phyloP scores from a whole-genome alignment of 2,113 vertebrate species.

The Lichenostomus cassidix region DNA sequence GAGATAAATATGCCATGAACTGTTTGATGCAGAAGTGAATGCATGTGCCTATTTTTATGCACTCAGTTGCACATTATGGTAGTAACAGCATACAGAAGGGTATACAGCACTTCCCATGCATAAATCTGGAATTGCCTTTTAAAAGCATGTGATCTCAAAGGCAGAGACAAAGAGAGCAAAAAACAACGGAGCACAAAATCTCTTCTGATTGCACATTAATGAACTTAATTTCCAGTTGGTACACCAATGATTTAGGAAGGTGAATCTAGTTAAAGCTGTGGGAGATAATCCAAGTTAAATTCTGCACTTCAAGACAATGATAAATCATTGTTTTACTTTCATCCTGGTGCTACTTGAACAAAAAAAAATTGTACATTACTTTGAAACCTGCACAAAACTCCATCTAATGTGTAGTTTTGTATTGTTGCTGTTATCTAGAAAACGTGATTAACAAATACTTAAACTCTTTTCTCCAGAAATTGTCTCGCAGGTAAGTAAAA shows the following conservation, averaged over 20 bases:
- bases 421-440: neutral
- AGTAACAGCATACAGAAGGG: neutral
- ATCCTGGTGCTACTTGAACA: neutral
- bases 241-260: neutral
- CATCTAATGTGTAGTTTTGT: neutral
- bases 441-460: neutral
- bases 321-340: neutral
- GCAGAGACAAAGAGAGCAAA: neutral
- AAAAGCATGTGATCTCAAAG: neutral
- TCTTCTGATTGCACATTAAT: neutral
- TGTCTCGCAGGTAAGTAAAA: neutral
- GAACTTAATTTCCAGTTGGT: neutral
- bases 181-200: neutral
- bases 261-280: neutral
- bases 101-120: neutral
- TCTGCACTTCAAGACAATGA: neutral
- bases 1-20: neutral
- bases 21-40: neutral
- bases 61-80: neutral
- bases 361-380: neutral
- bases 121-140: neutral
- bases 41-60: conserved; percentile 6
- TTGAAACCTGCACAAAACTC: neutral
- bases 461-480: neutral
- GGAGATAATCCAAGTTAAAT: neutral